Evolutionary conservation across 2,113 vertebrate genomes (phyloP).

Genomic region (Alectura lathami): DNA sequence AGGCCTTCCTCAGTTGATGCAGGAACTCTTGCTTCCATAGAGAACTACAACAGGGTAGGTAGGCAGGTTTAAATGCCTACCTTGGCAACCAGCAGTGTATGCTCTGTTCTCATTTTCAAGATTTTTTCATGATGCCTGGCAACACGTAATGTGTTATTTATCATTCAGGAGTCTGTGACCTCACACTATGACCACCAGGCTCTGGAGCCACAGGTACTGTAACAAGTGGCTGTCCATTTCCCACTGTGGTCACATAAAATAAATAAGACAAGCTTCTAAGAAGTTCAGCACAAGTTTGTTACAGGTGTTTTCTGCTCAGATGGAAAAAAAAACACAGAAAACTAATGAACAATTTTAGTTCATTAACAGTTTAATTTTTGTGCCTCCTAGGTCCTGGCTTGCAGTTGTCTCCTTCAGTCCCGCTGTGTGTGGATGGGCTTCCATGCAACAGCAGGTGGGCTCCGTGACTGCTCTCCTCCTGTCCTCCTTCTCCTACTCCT

Average conservation of each 20-base stretch:
- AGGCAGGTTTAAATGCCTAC: neutral
- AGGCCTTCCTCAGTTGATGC: neutral
- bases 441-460: neutral
- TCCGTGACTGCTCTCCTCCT: too few species aligned
- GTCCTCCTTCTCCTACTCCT: neutral
- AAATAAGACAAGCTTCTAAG: neutral
- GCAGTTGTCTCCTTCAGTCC: neutral
- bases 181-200: neutral
- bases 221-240: neutral
- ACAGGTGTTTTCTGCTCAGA: neutral
- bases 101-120: neutral
- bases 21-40: too few species aligned
- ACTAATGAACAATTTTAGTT: neutral
- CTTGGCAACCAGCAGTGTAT: neutral
- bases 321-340: neutral
- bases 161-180: neutral
- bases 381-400: neutral
- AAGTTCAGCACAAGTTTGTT: neutral
- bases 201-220: rapidly evolving
- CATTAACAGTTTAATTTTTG: too few species aligned
- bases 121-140: neutral
- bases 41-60: too few species aligned
- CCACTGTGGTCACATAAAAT: neutral
- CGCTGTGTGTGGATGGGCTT: too few species aligned
- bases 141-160: neutral